Evolutionary conservation across 2,113 vertebrate species (phyloP).

Genomic region (Strix uralensis): DNA sequence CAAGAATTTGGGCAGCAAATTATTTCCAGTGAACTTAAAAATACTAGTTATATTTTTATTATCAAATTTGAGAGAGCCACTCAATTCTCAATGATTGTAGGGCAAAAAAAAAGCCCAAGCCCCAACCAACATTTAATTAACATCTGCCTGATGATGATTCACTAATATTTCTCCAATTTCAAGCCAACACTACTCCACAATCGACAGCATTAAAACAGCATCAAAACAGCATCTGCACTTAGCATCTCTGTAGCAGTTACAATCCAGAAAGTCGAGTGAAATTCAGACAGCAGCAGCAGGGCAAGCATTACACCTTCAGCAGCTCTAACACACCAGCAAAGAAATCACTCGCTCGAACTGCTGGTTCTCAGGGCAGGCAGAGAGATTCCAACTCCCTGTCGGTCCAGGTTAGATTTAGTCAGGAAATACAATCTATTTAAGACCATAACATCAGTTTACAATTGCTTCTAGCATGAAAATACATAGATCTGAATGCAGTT

Average conservation of each 20-base stretch:
- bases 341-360: rapidly evolving
- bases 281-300: not conserved
- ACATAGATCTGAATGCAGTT: not conserved
- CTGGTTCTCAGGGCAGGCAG: too few species aligned
- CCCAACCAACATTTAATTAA: not conserved
- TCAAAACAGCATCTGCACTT: not conserved
- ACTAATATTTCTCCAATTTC: not conserved
- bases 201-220: rapidly evolving
- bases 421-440: not conserved
- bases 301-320: not conserved
- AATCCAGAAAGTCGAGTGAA: not conserved
- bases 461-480: not conserved
- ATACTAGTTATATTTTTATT: not conserved
- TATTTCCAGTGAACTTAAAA: not conserved
- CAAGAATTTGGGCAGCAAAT: not conserved
- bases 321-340: not conserved
- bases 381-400: not conserved
- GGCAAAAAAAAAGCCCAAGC: not conserved
- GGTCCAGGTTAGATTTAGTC: not conserved
- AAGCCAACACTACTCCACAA: not conserved
- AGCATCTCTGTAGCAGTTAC: not conserved
- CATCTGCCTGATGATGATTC: not conserved
- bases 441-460: not conserved
- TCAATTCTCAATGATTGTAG: not conserved
- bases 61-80: not conserved